Base-by-base conservation (phyloP, 1,140 invertebrate species). In the Drosophila pseudoobscura region DNA sequence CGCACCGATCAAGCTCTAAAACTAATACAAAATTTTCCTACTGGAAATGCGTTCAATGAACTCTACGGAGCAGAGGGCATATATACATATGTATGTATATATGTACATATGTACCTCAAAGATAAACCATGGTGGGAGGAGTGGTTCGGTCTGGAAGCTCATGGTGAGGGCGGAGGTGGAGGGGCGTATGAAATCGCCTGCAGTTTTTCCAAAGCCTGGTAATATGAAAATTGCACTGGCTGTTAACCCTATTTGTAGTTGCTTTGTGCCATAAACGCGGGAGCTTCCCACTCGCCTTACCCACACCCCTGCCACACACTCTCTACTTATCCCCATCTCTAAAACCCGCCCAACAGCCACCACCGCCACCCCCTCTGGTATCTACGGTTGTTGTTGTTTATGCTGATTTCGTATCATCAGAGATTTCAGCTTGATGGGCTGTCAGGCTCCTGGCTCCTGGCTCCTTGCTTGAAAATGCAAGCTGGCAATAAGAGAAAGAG, bases 161-260 rank as follows among this genome's bases (percentile, higher is more conserved):
- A 8, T 0, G 24, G 35, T 3, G 24, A 5, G 0, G 24, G 35
- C 11, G 22, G n/a, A 22, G 6, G 13, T 9, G 46, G 22, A 6
- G 6, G 15, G 17, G 31, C 15, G 26, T 47, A 50, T 31, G 58
- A 62, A 61, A 62, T 61, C 39, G 76, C 58, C 53, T 82, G 61
- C 62, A 77, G 57, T 64, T 62, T 73, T 77, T 82, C 69, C 47
- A 69, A 66, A 77, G 80, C 68, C 76, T 84, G 73, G 82, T 87
- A 85, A 85, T 85, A 85, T 85, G 82, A 85, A 85, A 85, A 85
- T 85, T 85, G 82, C 82, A 80, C 82, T 85, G 82, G 74, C 83
- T 87, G 78, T 85, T 85, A 85, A 85, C 82, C 82, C 82, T 85
- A 82, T 85, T 85, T 85, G 82, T 78, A 65, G 78, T 84, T 85